Percentiles rank a stretch among this genome's conserved stretches.
phyloP scores from a whole-genome alignment of 2,797 vertebrate species.

The Carapus acus region DNA sequence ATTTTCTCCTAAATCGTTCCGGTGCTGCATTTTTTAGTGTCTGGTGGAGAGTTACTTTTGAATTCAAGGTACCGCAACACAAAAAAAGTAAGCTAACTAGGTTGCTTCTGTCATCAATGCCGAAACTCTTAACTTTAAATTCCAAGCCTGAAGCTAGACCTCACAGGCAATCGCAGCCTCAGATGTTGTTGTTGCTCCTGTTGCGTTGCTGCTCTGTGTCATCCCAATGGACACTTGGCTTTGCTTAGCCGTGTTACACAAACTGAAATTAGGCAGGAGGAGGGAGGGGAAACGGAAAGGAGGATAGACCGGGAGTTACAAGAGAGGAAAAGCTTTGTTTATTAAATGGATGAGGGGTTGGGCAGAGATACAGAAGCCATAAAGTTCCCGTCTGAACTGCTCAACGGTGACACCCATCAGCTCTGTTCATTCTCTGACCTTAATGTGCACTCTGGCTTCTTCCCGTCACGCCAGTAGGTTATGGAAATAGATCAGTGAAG shows the following conservation, averaged over 20 bases:
- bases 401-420: slow-evolving; percentile 42
- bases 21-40: no score
- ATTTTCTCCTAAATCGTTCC: no score
- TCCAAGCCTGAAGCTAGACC: not conserved
- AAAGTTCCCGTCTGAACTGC: slow-evolving; percentile 15
- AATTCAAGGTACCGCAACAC: no score
- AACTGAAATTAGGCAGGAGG: slow-evolving; percentile 1
- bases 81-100: no score
- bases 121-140: no score
- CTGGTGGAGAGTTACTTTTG: no score
- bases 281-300: not conserved
- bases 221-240: not conserved
- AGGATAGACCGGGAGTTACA: slow-evolving; percentile 4
- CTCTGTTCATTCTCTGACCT: slow-evolving; percentile 40
- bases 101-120: no score
- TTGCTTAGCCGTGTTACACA: slow-evolving; percentile 8
- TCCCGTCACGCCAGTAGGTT: slow-evolving; percentile 25
- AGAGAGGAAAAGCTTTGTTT: slow-evolving; percentile 12
- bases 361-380: not conserved
- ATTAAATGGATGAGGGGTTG: slow-evolving; percentile 7
- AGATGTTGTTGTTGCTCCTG: slow-evolving; percentile 1
- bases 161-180: not conserved
- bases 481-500: slow-evolving; percentile 46
- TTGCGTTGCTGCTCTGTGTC: slow-evolving; percentile 1
- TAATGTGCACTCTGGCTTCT: slow-evolving; percentile 41